phyloP scores from a whole-genome alignment of 2,888 invertebrate genomes.

The Sisyra nigra region DNA sequence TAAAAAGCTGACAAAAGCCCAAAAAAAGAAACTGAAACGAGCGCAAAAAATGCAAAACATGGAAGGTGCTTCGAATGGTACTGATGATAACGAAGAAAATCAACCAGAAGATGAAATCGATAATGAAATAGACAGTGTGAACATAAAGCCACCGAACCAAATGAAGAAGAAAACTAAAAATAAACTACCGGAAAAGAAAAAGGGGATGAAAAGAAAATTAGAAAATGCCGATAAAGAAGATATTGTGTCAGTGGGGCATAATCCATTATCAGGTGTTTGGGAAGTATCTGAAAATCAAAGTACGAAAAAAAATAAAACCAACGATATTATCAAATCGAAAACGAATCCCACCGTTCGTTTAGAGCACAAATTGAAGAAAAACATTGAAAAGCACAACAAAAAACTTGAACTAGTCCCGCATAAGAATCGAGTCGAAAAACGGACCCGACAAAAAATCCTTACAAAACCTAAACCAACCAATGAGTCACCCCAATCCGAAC shows the following conservation, averaged over 20 bases:
- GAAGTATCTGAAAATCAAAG: not conserved
- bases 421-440: constrained; percentile 6
- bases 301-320: constrained; percentile 1
- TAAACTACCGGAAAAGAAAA: constrained; percentile 10
- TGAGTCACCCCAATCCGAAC: constrained; percentile 9
- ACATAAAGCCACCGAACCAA: constrained; percentile 21
- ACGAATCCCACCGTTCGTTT: too few relatives aligned
- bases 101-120: constrained; percentile 8
- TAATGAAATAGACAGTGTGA: constrained; percentile 16
- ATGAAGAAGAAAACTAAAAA: constrained; percentile 19
- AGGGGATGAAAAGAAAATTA: constrained; percentile 11
- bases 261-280: not conserved
- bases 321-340: constrained; percentile 9
- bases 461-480: constrained; percentile 4
- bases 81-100: constrained; percentile 11
- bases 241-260: not conserved
- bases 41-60: constrained; percentile 10
- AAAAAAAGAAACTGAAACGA: constrained; percentile 12
- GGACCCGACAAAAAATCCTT: constrained; percentile 5
- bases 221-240: not conserved
- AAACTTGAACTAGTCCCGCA: too few relatives aligned
- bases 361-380: too few relatives aligned
- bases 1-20: constrained; percentile 10
- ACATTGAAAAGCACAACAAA: too few relatives aligned
- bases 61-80: constrained; percentile 17